Evolutionary conservation across 2,888 invertebrate species (phyloP).

Genomic region (Stegana nigrithorax): DNA sequence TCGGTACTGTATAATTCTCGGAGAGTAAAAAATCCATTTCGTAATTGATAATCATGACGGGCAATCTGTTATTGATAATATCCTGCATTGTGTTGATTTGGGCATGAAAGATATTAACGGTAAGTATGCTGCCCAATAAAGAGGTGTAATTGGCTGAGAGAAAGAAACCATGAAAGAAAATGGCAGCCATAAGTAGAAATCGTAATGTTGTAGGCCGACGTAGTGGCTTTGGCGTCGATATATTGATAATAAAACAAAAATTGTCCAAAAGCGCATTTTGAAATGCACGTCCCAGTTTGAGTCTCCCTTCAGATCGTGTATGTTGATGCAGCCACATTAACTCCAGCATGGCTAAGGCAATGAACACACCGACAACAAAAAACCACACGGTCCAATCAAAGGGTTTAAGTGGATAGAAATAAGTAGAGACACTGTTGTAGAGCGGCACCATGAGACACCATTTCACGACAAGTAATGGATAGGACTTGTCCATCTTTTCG

Average conservation of each 20-base stretch:
- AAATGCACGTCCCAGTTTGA: background rate
- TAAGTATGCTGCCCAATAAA: slow-evolving; percentile 55
- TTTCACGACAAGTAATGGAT: slow-evolving; percentile 55
- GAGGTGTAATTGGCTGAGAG: slow-evolving; percentile 53
- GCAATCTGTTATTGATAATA: slow-evolving; percentile 44
- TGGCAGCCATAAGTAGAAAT: slow-evolving; percentile 39
- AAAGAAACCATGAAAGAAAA: slow-evolving; percentile 54
- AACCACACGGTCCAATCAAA: slow-evolving; percentile 52
- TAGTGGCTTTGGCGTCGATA: slow-evolving; percentile 37
- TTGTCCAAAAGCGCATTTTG: slow-evolving; percentile 30
- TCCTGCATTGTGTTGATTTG: slow-evolving; percentile 59
- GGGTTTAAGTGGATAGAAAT: slow-evolving; percentile 52
- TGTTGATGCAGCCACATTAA: slow-evolving; percentile 34
- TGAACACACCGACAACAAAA: slow-evolving; percentile 35
- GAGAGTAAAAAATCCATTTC: slow-evolving; percentile 53
- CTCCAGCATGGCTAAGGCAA: slow-evolving; percentile 35
- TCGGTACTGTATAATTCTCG: slow-evolving; percentile 31
- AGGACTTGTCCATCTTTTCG: slow-evolving; percentile 50
- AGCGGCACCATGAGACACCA: slow-evolving; percentile 63
- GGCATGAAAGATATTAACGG: slow-evolving; percentile 50
- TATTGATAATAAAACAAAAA: slow-evolving; percentile 49
- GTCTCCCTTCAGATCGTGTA: too few species aligned
- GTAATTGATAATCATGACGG: slow-evolving; percentile 60
- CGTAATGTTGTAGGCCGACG: slow-evolving; percentile 35
- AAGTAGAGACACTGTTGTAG: slow-evolving; percentile 48